phyloP scores from a whole-genome alignment of 2,888 invertebrate genomes.

The Schrankia costaestrigalis region DNA sequence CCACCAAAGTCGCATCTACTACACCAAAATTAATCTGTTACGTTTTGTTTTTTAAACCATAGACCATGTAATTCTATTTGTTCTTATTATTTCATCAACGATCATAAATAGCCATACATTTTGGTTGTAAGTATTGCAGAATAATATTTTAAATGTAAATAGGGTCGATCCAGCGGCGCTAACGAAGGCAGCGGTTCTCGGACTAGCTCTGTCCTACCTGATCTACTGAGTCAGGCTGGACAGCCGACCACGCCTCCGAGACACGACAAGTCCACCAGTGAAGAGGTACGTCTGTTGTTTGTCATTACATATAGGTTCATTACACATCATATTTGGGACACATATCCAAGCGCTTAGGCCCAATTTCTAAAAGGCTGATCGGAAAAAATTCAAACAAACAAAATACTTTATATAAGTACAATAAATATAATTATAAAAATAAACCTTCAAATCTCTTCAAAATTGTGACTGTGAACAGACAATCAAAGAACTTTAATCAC shows the following conservation, averaged over 20 bases:
- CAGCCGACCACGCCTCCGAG: constrained; percentile 92
- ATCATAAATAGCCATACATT: neutral
- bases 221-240: constrained; percentile 94
- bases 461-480: too few relatives aligned
- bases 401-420: too few relatives aligned
- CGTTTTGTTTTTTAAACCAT: too few relatives aligned
- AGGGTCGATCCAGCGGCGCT: constrained; percentile 73
- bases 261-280: constrained; percentile 95
- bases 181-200: constrained; percentile 85
- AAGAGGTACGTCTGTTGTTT: constrained; percentile 88
- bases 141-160: constrained; percentile 26
- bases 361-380: too few relatives aligned
- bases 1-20: too few relatives aligned
- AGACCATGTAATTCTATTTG: neutral
- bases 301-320: constrained; percentile 7
- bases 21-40: too few relatives aligned
- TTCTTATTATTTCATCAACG: neutral
- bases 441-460: too few relatives aligned
- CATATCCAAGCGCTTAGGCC: too few relatives aligned
- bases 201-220: constrained; percentile 96
- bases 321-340: too few relatives aligned
- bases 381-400: too few relatives aligned
- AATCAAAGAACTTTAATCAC: too few relatives aligned
- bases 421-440: too few relatives aligned
- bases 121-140: constrained; percentile 7